These are phyloP conservation scores for Sinhomidia bicolor DNA, from an alignment of 2,888 invertebrate species.

Conservation along the genomic window DNA sequence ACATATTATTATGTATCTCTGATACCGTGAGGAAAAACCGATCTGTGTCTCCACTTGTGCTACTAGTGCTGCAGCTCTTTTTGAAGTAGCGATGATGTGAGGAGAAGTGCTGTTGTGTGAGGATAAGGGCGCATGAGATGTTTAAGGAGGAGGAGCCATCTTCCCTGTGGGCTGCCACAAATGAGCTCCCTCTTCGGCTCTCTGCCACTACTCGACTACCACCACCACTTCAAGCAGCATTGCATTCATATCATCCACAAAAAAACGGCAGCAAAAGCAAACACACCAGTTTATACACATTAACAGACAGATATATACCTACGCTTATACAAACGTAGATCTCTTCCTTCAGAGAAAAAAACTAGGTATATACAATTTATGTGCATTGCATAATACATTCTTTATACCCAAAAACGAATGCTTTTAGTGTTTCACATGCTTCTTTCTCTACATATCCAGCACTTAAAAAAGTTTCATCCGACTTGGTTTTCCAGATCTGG, in stretches of 20 bases:
- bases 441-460: neutral
- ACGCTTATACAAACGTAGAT: no score
- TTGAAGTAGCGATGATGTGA: neutral
- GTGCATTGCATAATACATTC: neutral
- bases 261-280: neutral
- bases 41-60: no score
- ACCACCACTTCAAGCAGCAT: conserved; percentile 3
- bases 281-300: no score
- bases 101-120: conserved; percentile 31
- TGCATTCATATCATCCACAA: neutral
- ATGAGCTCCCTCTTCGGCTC: conserved; percentile 66
- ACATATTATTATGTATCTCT: neutral
- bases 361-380: no score
- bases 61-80: neutral
- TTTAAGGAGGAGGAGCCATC: conserved; percentile 71
- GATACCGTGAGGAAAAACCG: conserved; percentile 7
- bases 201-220: conserved; percentile 46
- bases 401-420: no score
- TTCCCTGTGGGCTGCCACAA: conserved; percentile 76
- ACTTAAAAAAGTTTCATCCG: neutral
- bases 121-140: conserved; percentile 72
- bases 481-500: neutral
- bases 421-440: no score
- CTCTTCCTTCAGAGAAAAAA: no score
- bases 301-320: no score